Percentiles rank a stretch among this genome's conserved stretches.
phyloP scores from a whole-genome alignment of 2,113 vertebrate genomes.

The Brachyistius frenatus region DNA sequence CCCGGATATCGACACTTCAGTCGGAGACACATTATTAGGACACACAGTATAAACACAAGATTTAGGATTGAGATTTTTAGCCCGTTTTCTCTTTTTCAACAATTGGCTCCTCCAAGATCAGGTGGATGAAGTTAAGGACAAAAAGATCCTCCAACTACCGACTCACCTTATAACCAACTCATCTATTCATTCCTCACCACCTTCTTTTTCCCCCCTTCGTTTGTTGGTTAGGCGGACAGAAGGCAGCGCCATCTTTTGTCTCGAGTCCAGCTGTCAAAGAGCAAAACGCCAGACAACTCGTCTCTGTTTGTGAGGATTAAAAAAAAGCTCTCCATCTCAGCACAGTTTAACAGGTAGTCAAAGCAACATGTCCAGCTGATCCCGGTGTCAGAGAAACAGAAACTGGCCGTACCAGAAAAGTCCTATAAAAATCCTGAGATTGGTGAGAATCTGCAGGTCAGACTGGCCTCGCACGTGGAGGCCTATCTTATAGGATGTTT shows the following conservation, averaged over 20 bases:
- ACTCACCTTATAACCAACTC: slow-evolving; percentile 74
- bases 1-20: neutral
- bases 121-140: slow-evolving; percentile 45
- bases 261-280: slow-evolving; percentile 57
- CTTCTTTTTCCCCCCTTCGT: slow-evolving; percentile 18
- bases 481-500: slow-evolving; percentile 75
- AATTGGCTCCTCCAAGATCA: slow-evolving; percentile 56
- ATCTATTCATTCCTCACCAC: slow-evolving; percentile 48
- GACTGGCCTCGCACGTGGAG: slow-evolving; percentile 41
- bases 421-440: slow-evolving; percentile 76
- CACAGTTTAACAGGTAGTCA: slow-evolving; percentile 41
- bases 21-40: neutral
- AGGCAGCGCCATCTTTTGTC: slow-evolving; percentile 17
- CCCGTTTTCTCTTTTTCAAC: neutral
- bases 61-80: neutral
- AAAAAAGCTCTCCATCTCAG: neutral
- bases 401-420: slow-evolving; percentile 65
- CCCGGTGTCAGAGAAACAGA: slow-evolving; percentile 32
- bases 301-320: slow-evolving; percentile 21
- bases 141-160: slow-evolving; percentile 41
- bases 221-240: slow-evolving; percentile 35
- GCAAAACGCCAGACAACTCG: slow-evolving; percentile 57
- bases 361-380: slow-evolving; percentile 52
- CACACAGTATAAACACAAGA: neutral
- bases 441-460: slow-evolving; percentile 66